These are phyloP conservation scores for Caenorhabditis macrosperma DNA, from an alignment of 2,888 invertebrate genomes.

Conservation along the genomic window DNA sequence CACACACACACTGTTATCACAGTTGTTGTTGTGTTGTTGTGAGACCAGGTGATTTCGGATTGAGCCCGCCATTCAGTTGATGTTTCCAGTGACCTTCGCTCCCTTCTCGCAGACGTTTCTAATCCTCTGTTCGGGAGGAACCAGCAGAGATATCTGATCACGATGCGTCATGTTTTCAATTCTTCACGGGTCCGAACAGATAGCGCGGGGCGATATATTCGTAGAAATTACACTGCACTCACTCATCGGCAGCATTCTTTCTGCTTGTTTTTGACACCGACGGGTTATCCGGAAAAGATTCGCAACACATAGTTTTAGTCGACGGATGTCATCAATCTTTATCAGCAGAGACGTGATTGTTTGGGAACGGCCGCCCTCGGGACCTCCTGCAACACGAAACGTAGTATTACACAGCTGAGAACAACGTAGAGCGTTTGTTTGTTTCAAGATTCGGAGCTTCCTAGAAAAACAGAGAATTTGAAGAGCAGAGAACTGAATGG, in stretches of 20 bases:
- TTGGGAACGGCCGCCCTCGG: constrained; percentile 50
- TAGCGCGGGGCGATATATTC: constrained; percentile 7
- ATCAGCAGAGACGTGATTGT: constrained; percentile 19
- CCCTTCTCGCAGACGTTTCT: neutral
- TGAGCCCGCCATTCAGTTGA: too few relatives aligned
- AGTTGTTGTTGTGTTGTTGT: neutral
- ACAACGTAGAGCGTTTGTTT: constrained; percentile 28
- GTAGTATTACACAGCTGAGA: constrained; percentile 45
- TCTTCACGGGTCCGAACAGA: constrained; percentile 28
- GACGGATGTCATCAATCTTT: constrained; percentile 45
- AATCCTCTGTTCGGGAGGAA: constrained; percentile 1
- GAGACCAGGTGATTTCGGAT: constrained; percentile 31
- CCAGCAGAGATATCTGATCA: constrained; percentile 6
- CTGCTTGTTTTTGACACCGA: constrained; percentile 39
- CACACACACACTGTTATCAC: constrained; percentile 16
- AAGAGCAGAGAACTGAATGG: constrained; percentile 17
- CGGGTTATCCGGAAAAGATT: constrained; percentile 11
- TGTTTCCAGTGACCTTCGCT: constrained; percentile 9
- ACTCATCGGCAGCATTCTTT: too few relatives aligned
- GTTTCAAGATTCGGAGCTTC: constrained; percentile 13
- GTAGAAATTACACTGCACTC: constrained; percentile 11
- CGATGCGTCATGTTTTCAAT: neutral
- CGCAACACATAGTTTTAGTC: constrained; percentile 45
- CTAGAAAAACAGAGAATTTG: constrained; percentile 35
- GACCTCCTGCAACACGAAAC: constrained; percentile 44